Evolutionary conservation across 2,797 vertebrate species (phyloP).

Genomic region (Pseudotriccus pelzelni): DNA sequence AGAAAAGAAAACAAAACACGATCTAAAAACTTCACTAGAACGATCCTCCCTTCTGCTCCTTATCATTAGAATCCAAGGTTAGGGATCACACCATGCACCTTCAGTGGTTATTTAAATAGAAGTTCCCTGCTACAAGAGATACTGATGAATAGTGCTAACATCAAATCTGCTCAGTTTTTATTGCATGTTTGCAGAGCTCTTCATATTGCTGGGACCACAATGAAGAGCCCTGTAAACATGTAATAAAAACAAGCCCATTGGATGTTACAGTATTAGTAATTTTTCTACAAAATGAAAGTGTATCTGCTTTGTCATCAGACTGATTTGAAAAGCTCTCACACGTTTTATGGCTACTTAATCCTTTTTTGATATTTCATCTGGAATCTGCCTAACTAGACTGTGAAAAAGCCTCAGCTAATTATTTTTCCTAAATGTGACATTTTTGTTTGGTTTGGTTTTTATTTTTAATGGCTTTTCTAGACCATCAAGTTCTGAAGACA

Average conservation of each 20-base stretch:
- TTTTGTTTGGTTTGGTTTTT: neutral
- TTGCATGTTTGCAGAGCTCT: constrained; percentile 62
- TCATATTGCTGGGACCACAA: constrained; percentile 65
- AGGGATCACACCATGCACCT: constrained; percentile 27
- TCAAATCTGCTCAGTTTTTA: constrained; percentile 64
- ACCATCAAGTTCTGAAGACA: constrained; percentile 75
- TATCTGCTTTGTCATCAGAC: constrained; percentile 53
- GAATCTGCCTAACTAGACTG: constrained; percentile 54
- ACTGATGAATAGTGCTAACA: constrained; percentile 37
- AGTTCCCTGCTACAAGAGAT: constrained; percentile 53
- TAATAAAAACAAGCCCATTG: constrained; percentile 69
- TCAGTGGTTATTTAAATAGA: constrained; percentile 57
- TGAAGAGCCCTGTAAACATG: constrained; percentile 64
- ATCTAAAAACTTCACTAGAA: constrained; percentile 44
- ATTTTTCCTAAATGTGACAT: constrained; percentile 56
- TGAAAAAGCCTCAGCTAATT: constrained; percentile 52
- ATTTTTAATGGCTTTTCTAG: constrained; percentile 67
- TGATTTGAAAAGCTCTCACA: constrained; percentile 33
- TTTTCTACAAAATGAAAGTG: constrained; percentile 71
- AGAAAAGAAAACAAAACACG: constrained; percentile 68
- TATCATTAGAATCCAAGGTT: constrained; percentile 10
- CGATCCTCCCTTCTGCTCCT: neutral
- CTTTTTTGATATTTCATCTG: constrained; percentile 2
- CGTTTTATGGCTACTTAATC: neutral
- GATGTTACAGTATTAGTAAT: constrained; percentile 59